Conservation (phyloP, 2,888 invertebrate species). For the Drosophila kokeensis region DNA sequence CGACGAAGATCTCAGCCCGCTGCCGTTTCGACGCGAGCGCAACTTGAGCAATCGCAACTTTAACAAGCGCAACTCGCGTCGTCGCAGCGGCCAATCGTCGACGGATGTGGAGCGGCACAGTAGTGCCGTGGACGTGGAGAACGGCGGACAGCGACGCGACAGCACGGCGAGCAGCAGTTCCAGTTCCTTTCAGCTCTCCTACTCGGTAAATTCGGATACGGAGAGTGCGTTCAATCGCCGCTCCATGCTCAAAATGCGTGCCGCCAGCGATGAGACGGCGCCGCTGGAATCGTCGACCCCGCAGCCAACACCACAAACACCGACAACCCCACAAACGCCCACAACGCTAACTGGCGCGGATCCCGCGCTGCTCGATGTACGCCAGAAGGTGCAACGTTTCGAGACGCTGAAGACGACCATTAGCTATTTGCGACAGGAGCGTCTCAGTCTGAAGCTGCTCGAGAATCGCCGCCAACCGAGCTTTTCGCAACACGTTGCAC, state of each 20-base stretch:
- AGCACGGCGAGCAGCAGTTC: conserved; percentile 54
- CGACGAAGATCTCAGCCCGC: conserved; percentile 80
- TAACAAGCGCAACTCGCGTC: conserved; percentile 75
- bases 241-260: conserved; percentile 76
- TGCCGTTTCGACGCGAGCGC: conserved; percentile 81
- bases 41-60: conserved; percentile 82
- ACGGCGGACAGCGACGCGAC: conserved; percentile 49
- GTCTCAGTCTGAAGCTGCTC: conserved; percentile 61
- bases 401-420: conserved; percentile 72
- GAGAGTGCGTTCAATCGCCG: conserved; percentile 80
- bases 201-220: conserved; percentile 82
- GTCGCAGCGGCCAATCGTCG: conserved; percentile 62
- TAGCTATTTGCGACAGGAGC: conserved; percentile 57
- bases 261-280: conserved; percentile 29
- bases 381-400: conserved; percentile 79
- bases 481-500: conserved; percentile 41
- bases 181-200: conserved; percentile 79
- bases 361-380: conserved; percentile 78
- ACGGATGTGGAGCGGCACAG: conserved; percentile 55
- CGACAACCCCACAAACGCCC: conserved; percentile 16
- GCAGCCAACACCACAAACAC: not conserved
- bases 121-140: conserved; percentile 46
- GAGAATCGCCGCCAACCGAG: conserved; percentile 60
- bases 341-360: conserved; percentile 52
- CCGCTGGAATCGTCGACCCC: not conserved